A percentile compares a stretch with the other conserved stretches of the same genome.
These are phyloP conservation scores for Vollenhovia emeryi DNA, from an alignment of 1,140 invertebrate species.

Conservation along the genomic window DNA sequence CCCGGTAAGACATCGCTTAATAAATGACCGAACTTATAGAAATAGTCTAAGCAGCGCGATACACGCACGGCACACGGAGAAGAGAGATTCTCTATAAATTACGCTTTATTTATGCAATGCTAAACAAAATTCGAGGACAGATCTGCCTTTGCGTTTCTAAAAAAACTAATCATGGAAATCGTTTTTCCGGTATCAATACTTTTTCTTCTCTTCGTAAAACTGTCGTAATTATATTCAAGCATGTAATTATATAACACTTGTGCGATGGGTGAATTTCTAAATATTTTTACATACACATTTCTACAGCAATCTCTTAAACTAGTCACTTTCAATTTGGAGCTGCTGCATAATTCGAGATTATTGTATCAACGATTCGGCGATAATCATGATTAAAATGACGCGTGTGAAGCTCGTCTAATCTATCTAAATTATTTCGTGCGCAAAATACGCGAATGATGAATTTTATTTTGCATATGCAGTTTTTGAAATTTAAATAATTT, in stretches of 20 bases:
- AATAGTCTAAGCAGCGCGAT: not conserved
- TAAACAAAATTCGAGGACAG: not conserved
- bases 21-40: slow-evolving; percentile 20
- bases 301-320: not conserved
- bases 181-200: not conserved
- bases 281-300: not conserved
- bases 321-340: not conserved
- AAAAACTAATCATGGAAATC: not conserved
- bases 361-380: not conserved
- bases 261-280: not conserved
- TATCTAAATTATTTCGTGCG: not conserved
- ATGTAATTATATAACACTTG: not conserved
- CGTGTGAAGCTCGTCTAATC: not conserved
- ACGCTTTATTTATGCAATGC: not conserved
- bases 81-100: not conserved
- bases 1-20: not conserved
- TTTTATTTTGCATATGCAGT: slow-evolving; percentile 1
- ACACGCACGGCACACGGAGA: not conserved
- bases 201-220: not conserved
- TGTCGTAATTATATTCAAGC: not conserved
- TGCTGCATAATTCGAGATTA: not conserved
- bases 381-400: not conserved
- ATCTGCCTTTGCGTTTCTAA: not conserved
- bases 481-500: slow-evolving; percentile 33
- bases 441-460: slow-evolving; percentile 2